phyloP scores from a whole-genome alignment of 1,140 invertebrate genomes.

The Potamilus streckersoni region DNA sequence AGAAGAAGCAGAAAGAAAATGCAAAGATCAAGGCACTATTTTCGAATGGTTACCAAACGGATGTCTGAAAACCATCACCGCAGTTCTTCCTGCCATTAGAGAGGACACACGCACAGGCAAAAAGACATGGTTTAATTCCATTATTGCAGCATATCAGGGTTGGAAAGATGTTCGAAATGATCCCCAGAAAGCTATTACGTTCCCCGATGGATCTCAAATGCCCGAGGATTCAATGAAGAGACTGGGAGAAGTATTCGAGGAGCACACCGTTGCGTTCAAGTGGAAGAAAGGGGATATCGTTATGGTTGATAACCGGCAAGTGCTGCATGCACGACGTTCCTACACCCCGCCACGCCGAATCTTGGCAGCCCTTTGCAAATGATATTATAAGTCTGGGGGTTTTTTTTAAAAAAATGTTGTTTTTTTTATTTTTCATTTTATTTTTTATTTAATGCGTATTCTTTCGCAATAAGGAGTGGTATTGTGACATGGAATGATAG shows the following conservation, averaged over 20 bases:
- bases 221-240: slow-evolving; percentile 38
- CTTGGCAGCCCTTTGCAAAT: slow-evolving; percentile 53
- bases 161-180: slow-evolving; percentile 54
- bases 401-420: too few relatives aligned
- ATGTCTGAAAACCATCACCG: slow-evolving; percentile 50
- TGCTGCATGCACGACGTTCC: slow-evolving; percentile 47
- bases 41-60: slow-evolving; percentile 54
- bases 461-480: too few relatives aligned
- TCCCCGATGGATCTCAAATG: slow-evolving; percentile 39
- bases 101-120: slow-evolving; percentile 47
- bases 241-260: slow-evolving; percentile 41
- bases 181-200: slow-evolving; percentile 48
- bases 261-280: slow-evolving; percentile 44
- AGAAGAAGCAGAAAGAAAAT: slow-evolving; percentile 45
- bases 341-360: slow-evolving; percentile 55
- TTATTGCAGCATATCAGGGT: slow-evolving; percentile 56
- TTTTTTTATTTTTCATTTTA: too few relatives aligned
- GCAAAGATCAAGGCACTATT: slow-evolving; percentile 35
- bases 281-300: slow-evolving; percentile 56
- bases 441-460: too few relatives aligned
- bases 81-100: slow-evolving; percentile 42
- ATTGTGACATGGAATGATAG: too few relatives aligned
- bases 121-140: slow-evolving; percentile 58
- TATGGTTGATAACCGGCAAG: slow-evolving; percentile 55
- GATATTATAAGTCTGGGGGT: not conserved